Conservation (phyloP, 2,888 invertebrate species). For the Cephonodes hylas region DNA sequence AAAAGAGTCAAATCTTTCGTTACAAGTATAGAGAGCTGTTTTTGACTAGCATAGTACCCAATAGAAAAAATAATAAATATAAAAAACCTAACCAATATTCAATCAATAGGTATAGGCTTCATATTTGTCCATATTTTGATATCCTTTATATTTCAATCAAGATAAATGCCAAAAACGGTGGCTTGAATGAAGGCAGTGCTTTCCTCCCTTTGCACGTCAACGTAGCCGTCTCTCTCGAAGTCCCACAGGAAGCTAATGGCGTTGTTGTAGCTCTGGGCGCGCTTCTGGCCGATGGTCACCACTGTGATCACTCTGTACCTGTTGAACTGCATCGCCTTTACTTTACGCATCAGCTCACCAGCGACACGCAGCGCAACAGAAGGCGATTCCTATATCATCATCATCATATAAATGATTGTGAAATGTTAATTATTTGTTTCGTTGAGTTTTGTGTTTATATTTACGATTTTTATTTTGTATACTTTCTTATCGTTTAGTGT, state of each 20-base stretch:
- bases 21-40: too few relatives aligned
- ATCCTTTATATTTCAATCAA: conserved; percentile 37
- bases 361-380: conserved; percentile 48
- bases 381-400: conserved; percentile 40
- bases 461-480: too few relatives aligned
- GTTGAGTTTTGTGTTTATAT: too few relatives aligned
- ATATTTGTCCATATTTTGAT: background rate
- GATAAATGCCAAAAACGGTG: conserved; percentile 62
- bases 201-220: conserved; percentile 45
- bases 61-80: background rate
- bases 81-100: background rate
- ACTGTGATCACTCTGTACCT: conserved; percentile 60
- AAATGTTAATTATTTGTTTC: too few relatives aligned
- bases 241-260: conserved; percentile 69
- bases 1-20: too few relatives aligned
- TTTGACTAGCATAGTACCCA: too few relatives aligned
- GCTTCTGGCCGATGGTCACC: conserved; percentile 60
- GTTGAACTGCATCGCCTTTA: conserved; percentile 52
- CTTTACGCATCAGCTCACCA: conserved; percentile 52
- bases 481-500: too few relatives aligned
- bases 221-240: conserved; percentile 47
- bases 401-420: too few relatives aligned
- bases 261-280: conserved; percentile 66
- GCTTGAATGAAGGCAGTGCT: conserved; percentile 58
- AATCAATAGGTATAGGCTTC: background rate